Percentiles rank a stretch among this genome's conserved stretches.
Evolutionary conservation across 2,888 invertebrate species (phyloP).

Genomic region (Penaeus monodon): DNA sequence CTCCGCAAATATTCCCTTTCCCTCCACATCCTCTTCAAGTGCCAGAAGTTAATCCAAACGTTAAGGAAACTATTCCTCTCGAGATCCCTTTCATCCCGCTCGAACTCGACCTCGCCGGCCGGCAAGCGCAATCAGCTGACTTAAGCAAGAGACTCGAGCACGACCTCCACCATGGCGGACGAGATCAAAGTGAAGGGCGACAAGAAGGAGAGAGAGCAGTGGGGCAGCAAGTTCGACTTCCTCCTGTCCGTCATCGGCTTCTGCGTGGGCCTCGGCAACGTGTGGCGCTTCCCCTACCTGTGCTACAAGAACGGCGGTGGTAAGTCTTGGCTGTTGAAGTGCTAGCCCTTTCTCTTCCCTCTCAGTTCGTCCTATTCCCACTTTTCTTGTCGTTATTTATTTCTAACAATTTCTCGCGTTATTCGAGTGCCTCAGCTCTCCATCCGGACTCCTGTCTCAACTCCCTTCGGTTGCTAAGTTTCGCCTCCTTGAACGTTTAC

Average conservation of each 20-base stretch:
- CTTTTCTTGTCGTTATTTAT: too few species aligned
- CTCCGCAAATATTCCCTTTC: too few species aligned
- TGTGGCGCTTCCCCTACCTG: slow-evolving; percentile 65
- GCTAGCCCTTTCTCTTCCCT: background rate
- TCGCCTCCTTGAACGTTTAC: too few species aligned
- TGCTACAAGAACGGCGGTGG: slow-evolving; percentile 65
- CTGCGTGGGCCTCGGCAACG: slow-evolving; percentile 64
- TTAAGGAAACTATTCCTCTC: too few species aligned
- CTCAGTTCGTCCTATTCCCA: background rate
- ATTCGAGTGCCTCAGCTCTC: too few species aligned
- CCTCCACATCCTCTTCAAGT: too few species aligned
- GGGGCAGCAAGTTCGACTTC: slow-evolving; percentile 61
- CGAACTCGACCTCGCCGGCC: background rate
- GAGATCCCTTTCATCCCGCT: too few species aligned
- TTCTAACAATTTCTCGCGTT: too few species aligned
- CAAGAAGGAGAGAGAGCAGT: slow-evolving; percentile 57
- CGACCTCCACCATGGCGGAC: slow-evolving; percentile 20
- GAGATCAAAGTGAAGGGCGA: slow-evolving; percentile 36
- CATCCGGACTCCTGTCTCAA: too few species aligned
- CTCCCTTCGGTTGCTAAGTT: too few species aligned
- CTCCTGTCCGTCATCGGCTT: slow-evolving; percentile 63
- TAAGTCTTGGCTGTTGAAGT: slow-evolving; percentile 30
- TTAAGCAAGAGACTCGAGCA: background rate
- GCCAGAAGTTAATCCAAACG: too few species aligned
- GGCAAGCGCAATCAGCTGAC: background rate